Conservation (phyloP, 1,140 invertebrate genomes). For the Mizuhopecten yessoensis region DNA sequence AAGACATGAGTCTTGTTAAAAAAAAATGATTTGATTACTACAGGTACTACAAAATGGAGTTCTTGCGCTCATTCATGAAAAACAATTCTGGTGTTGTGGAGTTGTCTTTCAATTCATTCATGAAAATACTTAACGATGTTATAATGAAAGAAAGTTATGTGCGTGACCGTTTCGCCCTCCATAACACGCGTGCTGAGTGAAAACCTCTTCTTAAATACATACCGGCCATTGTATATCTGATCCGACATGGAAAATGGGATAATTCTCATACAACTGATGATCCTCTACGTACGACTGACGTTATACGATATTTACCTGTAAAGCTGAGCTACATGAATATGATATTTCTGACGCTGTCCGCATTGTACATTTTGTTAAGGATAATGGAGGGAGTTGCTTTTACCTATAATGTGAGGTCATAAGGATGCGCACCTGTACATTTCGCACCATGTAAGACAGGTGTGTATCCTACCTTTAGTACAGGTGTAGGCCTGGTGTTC, state of each 20-base stretch:
- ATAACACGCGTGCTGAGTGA: conserved; percentile 14
- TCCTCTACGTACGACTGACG: neutral
- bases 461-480: neutral
- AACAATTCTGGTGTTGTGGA: neutral
- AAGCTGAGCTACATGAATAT: conserved; percentile 18
- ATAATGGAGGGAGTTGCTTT: neutral
- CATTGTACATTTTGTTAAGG: neutral
- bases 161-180: neutral
- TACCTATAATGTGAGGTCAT: neutral
- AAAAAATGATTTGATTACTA: no score
- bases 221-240: neutral
- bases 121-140: conserved; percentile 28
- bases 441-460: neutral
- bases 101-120: conserved; percentile 4
- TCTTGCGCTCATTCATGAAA: neutral
- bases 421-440: neutral
- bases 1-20: no score
- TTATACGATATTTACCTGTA: neutral
- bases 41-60: no score
- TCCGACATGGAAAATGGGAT: conserved; percentile 15
- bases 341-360: neutral
- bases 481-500: neutral
- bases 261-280: neutral
- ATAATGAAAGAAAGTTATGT: conserved; percentile 29
- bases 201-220: neutral